These are phyloP conservation scores for Ophion obscuratus DNA, from an alignment of 2,888 invertebrate species.

Conservation along the genomic window DNA sequence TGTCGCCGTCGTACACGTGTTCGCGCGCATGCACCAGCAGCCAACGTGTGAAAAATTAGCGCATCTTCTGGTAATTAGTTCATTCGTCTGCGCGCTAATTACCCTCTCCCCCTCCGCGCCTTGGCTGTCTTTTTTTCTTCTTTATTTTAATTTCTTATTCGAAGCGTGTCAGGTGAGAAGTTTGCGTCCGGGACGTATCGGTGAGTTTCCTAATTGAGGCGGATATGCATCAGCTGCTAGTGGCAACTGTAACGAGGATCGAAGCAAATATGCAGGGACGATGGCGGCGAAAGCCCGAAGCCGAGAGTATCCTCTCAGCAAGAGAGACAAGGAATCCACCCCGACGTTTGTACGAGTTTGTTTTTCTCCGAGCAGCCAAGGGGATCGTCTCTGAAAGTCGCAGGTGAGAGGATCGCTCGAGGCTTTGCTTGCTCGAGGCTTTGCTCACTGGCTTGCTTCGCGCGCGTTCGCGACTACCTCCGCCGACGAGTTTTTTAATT, in stretches of 20 bases:
- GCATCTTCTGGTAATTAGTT: conserved; percentile 81
- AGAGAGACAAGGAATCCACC: too few species aligned
- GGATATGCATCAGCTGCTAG: too few species aligned
- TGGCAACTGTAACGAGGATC: background rate
- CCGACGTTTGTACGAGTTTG: background rate
- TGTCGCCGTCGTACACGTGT: background rate
- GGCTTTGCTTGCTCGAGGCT: conserved; percentile 33
- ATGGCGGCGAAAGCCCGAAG: background rate
- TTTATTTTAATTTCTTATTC: background rate
- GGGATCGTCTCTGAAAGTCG: conserved; percentile 61
- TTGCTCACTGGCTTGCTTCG: conserved; percentile 29
- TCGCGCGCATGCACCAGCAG: background rate
- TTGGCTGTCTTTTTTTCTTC: conserved; percentile 8
- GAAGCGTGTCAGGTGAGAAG: background rate
- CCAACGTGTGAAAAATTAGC: conserved; percentile 60
- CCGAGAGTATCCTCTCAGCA: background rate
- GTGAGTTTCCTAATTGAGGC: background rate
- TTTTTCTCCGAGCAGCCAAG: conserved; percentile 38
- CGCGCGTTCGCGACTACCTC: conserved; percentile 40
- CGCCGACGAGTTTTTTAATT: conserved; percentile 57
- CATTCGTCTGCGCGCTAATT: conserved; percentile 81
- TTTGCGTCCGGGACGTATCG: background rate
- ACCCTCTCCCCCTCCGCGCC: conserved; percentile 66
- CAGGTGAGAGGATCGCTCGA: conserved; percentile 34
- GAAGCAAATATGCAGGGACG: background rate